Percentiles rank a stretch among this genome's conserved stretches.
These are phyloP conservation scores for Ecdyonurus torrentis DNA, from an alignment of 2,888 invertebrate species.

Conservation along the genomic window DNA sequence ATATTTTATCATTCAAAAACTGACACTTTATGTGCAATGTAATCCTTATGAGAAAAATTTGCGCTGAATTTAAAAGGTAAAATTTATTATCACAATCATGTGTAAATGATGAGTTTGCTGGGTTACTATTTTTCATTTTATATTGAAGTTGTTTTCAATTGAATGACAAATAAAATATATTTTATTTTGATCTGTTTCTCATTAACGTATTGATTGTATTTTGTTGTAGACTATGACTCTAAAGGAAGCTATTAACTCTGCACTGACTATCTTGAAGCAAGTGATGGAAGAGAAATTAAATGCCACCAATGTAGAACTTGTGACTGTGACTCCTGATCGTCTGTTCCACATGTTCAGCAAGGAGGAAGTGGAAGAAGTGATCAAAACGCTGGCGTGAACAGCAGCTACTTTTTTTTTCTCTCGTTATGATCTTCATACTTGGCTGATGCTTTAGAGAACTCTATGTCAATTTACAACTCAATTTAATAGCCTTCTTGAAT, in stretches of 20 bases:
- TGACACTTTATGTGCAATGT: too few species aligned
- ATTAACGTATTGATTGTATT: not conserved
- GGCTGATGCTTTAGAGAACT: too few species aligned
- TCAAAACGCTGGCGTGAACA: conserved; percentile 50
- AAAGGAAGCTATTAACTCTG: conserved; percentile 78
- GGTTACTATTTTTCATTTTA: conserved; percentile 6
- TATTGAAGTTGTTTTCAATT: not conserved
- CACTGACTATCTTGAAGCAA: conserved; percentile 89
- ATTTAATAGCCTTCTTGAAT: too few species aligned
- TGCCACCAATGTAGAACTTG: conserved; percentile 93
- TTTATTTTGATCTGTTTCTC: conserved; percentile 3
- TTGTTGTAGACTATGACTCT: conserved; percentile 68
- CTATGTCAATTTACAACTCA: too few species aligned
- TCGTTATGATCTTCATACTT: too few species aligned
- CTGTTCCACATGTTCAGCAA: conserved; percentile 81
- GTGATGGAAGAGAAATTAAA: conserved; percentile 99
- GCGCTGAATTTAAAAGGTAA: too few species aligned
- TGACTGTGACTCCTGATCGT: conserved; percentile 71
- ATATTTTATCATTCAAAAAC: too few species aligned
- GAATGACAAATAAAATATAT: conserved; percentile 3
- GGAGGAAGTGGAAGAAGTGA: conserved; percentile 81
- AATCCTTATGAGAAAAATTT: too few species aligned
- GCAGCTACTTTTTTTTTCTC: too few species aligned
- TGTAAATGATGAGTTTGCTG: too few species aligned
- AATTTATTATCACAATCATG: too few species aligned